Base-by-base conservation (phyloP, 2,888 invertebrate genomes). In the Megaustenia siamemsis region DNA sequence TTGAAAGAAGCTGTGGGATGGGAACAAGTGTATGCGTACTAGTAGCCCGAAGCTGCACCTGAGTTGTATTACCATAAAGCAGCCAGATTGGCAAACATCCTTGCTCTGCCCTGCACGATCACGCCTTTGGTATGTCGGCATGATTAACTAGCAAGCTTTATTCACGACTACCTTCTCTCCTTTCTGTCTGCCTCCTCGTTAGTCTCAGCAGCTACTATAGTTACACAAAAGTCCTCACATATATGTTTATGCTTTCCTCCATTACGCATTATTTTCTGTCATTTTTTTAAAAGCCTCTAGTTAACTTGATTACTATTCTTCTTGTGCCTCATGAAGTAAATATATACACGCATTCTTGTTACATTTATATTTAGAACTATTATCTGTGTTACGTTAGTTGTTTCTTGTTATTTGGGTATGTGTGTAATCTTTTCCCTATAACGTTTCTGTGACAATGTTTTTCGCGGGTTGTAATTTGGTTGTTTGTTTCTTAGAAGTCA, bases 51-150 rank as follows among this genome's bases (percentile, higher is more conserved):
- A 24, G 32, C 56, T 78, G 66, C 78, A 78, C 78, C 60, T 69
- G 80, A 38, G 53, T n/a, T 80, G 69, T 69, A 66, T 80, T 69
- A 69, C 32, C 28, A 80, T 69, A 21, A 53, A n/a, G 80, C 40
- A 35, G 53, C 80, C 6, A 49, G 80, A 40, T 53, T 18, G 38
- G 49, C 80, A 69, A 68, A 69, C 69, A 80, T 68, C 53, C 53
- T 49, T 80, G 38, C 53, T n/a, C 32, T 49, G 69, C 49, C 38
- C 35, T 24, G 53, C 35, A 68, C 45, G n/a, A 80, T 69, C 80
- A 69, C 80, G 53, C 68, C 49, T n/a, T 15, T 66, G 78, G 66
- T 66, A 78, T 60, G 78, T 45, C 40, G 43, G 40, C 32, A 78
- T 63, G 63, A 66, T n/a, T n/a, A n/a, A n/a, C n/a, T n/a, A 78